Evolutionary conservation across 1,140 invertebrate genomes (phyloP), one percentile per base, ranked within the genome.

Genomic region (Calycopis cecrops): DNA sequence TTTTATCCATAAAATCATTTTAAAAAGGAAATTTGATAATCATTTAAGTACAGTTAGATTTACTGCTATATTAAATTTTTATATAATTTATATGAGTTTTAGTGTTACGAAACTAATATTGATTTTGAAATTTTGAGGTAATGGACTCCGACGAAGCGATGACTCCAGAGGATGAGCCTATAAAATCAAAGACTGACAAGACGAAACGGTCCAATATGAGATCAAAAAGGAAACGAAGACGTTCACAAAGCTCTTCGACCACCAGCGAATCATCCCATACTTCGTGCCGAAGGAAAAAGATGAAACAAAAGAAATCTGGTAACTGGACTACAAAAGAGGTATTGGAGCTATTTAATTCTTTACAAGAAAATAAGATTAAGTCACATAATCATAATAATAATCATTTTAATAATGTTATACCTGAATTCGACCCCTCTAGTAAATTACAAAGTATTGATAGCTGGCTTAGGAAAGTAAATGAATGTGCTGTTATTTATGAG

Each of bases 391-490:
- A 34, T 49, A 49, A 49, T 49, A 49, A 48, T 28, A 48, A 34
- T 49, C 28, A 49, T 8, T 49, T 49, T 14, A 34, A 33, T 53
- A 57, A 62, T 47, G 55, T 57, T 9, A 21, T 61, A 8, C 59
- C 59, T 1, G 59, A 61, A 35, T 57, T 61, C 18, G 55, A 61
- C 9, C 55, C 55, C 11, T 6, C 42, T 0, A 34, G 9, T 14
- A 53, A 48, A 21, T 33, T 28, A 10, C 59, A 57, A 49, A 49
- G n/a, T 42, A 54, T 61, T 10, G 28, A 18, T 7, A 50, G n/a
- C 9, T 61, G 59, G 59, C 0, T 54, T 16, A 49, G 28, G 16
- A 61, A 61, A 48, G 59, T 61, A 1, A 40, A 61, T 18, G 54
- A 61, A 52, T 57, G 54, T 47, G 18, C 55, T 18, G 17, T 48